Evolutionary conservation across 2,797 vertebrate species (phyloP).

Genomic region (Sebastiscus tertius): DNA sequence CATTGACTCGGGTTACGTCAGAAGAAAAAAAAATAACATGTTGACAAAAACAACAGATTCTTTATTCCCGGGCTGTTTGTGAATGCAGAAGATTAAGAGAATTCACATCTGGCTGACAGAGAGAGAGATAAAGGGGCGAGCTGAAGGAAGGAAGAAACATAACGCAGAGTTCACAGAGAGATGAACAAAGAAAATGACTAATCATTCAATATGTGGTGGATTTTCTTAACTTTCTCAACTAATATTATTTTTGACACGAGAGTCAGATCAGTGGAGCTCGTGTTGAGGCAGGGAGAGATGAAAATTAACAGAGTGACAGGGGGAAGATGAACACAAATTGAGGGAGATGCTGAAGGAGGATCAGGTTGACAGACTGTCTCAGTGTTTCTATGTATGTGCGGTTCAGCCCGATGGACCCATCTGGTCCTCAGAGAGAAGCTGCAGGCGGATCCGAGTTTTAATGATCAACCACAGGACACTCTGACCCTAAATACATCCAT

Average conservation of each 20-base stretch:
- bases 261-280: background rate
- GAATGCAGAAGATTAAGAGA: constrained; percentile 36
- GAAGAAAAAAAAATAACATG: constrained; percentile 23
- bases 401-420: constrained; percentile 53
- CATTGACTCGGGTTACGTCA: constrained; percentile 16
- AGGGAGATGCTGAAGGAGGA: constrained; percentile 3
- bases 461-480: constrained; percentile 41
- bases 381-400: constrained; percentile 23
- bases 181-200: background rate
- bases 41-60: constrained; percentile 34
- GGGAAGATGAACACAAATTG: background rate
- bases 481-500: constrained; percentile 21
- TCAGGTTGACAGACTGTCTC: constrained; percentile 7
- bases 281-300: background rate
- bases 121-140: background rate
- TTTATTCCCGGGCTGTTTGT: constrained; percentile 13
- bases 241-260: background rate
- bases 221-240: background rate
- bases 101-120: constrained; percentile 49
- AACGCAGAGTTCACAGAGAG: background rate
- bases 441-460: constrained; percentile 44
- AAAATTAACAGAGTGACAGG: background rate
- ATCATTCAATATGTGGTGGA: background rate
- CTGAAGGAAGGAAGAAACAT: background rate
- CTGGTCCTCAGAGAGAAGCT: constrained; percentile 57